These are phyloP conservation scores for Lophura nycthemera DNA, from an alignment of 2,113 vertebrate species.

Conservation along the genomic window DNA sequence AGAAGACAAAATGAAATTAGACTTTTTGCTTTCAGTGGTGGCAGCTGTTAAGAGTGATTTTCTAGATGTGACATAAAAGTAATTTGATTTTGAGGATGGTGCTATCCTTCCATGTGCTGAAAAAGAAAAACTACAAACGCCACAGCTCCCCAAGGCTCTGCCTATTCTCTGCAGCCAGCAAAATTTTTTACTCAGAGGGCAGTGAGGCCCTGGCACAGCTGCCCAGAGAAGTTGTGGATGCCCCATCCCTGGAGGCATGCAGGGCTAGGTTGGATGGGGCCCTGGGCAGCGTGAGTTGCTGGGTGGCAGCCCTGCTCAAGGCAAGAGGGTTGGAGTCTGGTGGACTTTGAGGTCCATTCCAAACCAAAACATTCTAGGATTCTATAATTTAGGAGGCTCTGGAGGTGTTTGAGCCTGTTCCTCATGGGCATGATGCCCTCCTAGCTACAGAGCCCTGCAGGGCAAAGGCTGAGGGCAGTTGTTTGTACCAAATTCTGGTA, in stretches of 20 bases:
- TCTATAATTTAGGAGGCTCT: neutral
- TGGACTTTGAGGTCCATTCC: no score
- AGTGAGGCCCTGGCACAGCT: no score
- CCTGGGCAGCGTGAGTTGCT: no score
- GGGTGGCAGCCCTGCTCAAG: no score
- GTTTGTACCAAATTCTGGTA: fast-evolving
- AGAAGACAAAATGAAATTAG: neutral
- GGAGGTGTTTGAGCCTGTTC: neutral
- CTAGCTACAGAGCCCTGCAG: fast-evolving
- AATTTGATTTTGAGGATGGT: neutral
- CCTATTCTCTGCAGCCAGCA: neutral
- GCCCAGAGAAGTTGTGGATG: no score
- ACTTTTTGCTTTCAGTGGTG: neutral
- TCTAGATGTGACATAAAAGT: neutral
- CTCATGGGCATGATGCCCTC: neutral
- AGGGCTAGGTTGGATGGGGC: no score
- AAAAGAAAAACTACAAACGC: neutral
- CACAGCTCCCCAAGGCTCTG: neutral
- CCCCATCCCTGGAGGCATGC: no score
- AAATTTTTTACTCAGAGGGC: no score
- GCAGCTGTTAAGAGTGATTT: neutral
- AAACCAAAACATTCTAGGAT: no score
- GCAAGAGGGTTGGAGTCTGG: no score
- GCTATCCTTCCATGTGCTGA: neutral
- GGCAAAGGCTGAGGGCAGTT: neutral